Base-by-base conservation (phyloP, 2,888 invertebrate genomes). In the Patella caerulea region DNA sequence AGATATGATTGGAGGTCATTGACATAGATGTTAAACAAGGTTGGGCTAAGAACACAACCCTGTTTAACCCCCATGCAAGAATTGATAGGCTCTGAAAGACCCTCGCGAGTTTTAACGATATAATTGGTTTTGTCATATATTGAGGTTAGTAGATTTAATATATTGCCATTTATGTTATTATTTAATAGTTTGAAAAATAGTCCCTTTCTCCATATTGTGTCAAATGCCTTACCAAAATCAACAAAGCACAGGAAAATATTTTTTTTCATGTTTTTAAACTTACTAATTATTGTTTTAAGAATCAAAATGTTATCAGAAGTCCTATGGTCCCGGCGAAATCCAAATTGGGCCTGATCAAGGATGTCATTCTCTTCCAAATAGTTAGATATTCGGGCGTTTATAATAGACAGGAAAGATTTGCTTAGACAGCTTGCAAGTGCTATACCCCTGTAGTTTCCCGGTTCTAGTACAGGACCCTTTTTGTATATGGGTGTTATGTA, bases 21-120 rank as follows among this genome's bases (percentile, higher is more conserved):
- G n/a, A 59, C 19, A 59, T 59, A 59, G 7, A 59, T 59, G 17
- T 55, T 55, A 55, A 55, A 55, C 55, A 55, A 17, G 59, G 59
- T 59, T 59, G 59, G 59, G 19, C 59, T 59, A n/a, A 59, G 19
- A 59, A 59, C 59, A 59, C 59, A 59, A 59, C 59, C 59, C 59
- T 59, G 59, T 59, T 59, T 59, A 59, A 59, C 59, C 19, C 59
- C 59, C 17, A n/a, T n/a, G 17, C 5, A 7, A 1, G 59, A 59
- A n/a, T 59, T 17, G 19, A 59, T 59, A 19, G 3, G 5, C n/a
- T 59, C 59, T 9, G 59, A n/a, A 19, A 59, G 17, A 59, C 59
- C 59, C 1, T 17, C 17, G 19, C n/a, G n/a, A 59, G 59, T 59
- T 59, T 19, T 59, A n/a, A 17, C 59, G 4, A 12, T 59, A 19